phyloP scores from a whole-genome alignment of 2,797 vertebrate genomes.

The Enteromius fasciolatus region DNA sequence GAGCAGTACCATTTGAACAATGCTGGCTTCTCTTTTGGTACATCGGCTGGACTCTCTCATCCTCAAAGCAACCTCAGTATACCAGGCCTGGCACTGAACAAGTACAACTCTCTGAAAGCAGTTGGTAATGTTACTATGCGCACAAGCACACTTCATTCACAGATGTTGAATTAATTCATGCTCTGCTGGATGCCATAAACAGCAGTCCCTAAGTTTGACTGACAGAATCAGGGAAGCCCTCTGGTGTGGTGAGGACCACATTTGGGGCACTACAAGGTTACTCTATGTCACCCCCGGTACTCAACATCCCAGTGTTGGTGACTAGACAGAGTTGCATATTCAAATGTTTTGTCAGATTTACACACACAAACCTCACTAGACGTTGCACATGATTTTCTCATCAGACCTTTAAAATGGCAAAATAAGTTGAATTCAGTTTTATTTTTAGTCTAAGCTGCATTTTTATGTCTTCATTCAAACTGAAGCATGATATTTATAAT shows the following conservation, averaged over 20 bases:
- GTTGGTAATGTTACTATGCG: slow-evolving; percentile 79
- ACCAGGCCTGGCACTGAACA: slow-evolving; percentile 76
- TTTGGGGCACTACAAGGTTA: slow-evolving; percentile 7
- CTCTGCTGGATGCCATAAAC: background rate
- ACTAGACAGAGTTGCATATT: background rate
- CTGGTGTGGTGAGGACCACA: slow-evolving; percentile 20
- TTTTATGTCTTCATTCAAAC: background rate
- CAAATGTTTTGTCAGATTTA: background rate
- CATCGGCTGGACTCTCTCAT: slow-evolving; percentile 74
- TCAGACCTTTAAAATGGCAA: background rate
- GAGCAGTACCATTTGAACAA: slow-evolving; percentile 89
- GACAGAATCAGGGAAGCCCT: slow-evolving; percentile 39
- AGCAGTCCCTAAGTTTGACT: slow-evolving; percentile 20
- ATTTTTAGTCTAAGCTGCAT: background rate
- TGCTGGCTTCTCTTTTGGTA: slow-evolving; percentile 67
- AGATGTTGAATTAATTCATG: slow-evolving; percentile 13
- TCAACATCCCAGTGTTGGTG: background rate
- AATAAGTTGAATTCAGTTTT: background rate
- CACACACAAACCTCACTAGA: background rate
- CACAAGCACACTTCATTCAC: slow-evolving; percentile 9
- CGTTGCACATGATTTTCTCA: background rate
- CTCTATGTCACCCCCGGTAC: background rate
- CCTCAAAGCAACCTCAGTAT: slow-evolving; percentile 80
- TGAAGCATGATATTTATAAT: no score
- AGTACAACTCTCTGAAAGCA: slow-evolving; percentile 86